Conservation (phyloP, 2,113 vertebrate genomes). For the Ailuropoda melanoleuca region DNA sequence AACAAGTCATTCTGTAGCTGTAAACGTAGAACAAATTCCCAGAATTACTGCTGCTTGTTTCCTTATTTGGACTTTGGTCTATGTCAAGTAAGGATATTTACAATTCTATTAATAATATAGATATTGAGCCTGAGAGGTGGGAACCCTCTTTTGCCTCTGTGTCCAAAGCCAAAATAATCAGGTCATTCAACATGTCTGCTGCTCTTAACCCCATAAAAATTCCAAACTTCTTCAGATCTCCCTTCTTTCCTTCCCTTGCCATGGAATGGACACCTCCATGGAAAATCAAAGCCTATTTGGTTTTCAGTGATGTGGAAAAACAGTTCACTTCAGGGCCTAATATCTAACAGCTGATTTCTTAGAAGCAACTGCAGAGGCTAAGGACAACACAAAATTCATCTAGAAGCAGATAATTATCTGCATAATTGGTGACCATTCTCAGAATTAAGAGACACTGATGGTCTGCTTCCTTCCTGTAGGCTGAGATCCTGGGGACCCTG, state of each 20-base stretch:
- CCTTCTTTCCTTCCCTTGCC: neutral
- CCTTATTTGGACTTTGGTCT: conserved; percentile 37
- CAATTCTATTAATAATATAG: neutral
- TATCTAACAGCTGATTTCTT: neutral
- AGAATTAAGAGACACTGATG: neutral
- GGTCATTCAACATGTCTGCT: neutral
- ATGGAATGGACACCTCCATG: neutral
- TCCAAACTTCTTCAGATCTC: neutral
- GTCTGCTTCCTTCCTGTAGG: neutral
- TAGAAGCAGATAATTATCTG: neutral
- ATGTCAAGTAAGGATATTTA: conserved; percentile 9
- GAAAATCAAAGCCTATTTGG: neutral
- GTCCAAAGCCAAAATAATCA: neutral
- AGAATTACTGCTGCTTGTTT: neutral
- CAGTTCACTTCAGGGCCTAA: neutral
- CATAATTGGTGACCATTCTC: neutral
- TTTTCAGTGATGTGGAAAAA: conserved; percentile 21
- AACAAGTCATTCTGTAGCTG: conserved; percentile 25
- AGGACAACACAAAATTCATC: neutral
- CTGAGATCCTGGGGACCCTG: neutral
- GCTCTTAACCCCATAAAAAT: neutral
- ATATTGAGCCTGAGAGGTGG: neutral
- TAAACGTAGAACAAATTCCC: neutral
- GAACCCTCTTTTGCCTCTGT: neutral
- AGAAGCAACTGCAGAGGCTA: neutral